Conservation (phyloP, 2,113 vertebrate genomes). For the Chloroceryle aenea region DNA sequence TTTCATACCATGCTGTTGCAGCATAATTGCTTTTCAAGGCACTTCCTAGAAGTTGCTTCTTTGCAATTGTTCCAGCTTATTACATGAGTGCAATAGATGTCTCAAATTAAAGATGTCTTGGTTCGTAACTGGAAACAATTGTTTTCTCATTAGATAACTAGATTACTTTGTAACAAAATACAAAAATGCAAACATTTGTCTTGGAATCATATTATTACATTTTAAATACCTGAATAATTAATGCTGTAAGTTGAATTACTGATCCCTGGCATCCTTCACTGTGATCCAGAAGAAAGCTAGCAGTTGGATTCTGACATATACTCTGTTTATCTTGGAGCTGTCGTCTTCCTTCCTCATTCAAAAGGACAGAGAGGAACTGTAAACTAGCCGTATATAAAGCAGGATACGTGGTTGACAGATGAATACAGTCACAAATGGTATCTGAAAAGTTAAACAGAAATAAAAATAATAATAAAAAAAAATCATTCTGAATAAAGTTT, state of each 20-base stretch:
- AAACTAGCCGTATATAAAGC: conserved; percentile 78
- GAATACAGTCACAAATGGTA: conserved; percentile 81
- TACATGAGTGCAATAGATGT: background rate
- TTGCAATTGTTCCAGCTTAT: background rate
- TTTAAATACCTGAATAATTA: conserved; percentile 87
- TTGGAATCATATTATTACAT: background rate
- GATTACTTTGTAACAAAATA: background rate
- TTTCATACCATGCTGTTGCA: background rate
- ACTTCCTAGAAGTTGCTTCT: background rate
- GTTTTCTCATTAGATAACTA: background rate
- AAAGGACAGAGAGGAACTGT: conserved; percentile 85
- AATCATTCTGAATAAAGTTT: background rate
- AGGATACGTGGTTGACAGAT: conserved; percentile 57
- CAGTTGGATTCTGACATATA: background rate
- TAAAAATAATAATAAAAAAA: background rate
- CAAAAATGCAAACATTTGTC: background rate
- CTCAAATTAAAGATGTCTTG: background rate
- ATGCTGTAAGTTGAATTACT: conserved; percentile 79
- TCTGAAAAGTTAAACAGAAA: conserved; percentile 74
- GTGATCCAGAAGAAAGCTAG: conserved; percentile 77
- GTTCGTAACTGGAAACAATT: background rate
- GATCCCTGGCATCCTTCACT: conserved; percentile 59
- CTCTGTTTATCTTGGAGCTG: conserved; percentile 25
- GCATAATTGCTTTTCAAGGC: background rate
- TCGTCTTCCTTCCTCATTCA: conserved; percentile 84